Conservation (phyloP, 2,797 vertebrate genomes). For the Phaenicophaeus curvirostris region DNA sequence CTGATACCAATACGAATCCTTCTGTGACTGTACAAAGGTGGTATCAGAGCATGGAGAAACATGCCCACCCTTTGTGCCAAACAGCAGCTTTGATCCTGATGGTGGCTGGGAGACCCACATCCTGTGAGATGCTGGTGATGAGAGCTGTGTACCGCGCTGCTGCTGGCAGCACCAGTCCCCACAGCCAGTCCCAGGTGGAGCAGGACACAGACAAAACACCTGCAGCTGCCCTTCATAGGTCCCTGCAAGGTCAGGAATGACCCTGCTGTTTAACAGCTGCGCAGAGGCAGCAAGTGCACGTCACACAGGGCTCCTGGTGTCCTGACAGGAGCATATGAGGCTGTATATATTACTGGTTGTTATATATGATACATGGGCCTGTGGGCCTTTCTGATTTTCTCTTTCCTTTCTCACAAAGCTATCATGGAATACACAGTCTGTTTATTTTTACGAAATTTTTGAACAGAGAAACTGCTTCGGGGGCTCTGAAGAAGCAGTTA, state of each 20-base stretch:
- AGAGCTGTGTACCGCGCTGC: neutral
- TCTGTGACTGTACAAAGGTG: fast-evolving
- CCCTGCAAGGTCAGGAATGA: neutral
- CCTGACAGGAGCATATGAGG: neutral
- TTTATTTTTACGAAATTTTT: neutral
- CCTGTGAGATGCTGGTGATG: neutral
- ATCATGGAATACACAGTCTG: neutral
- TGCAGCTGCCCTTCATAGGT: neutral
- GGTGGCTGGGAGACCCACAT: neutral
- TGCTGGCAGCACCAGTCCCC: neutral
- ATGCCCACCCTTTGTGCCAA: neutral
- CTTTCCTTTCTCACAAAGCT: neutral
- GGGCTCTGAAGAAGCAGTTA: neutral
- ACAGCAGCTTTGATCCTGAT: neutral
- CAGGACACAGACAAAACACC: neutral
- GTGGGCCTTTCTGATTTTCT: neutral
- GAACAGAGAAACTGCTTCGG: neutral
- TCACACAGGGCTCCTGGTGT: neutral
- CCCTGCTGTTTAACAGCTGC: too few species aligned
- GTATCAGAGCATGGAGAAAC: neutral
- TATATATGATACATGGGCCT: neutral
- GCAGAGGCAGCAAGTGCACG: fast-evolving
- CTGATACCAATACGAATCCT: neutral
- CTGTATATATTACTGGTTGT: neutral
- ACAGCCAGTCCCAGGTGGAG: neutral